Conservation (phyloP, 2,888 invertebrate species). For the Pollenia amentaria region DNA sequence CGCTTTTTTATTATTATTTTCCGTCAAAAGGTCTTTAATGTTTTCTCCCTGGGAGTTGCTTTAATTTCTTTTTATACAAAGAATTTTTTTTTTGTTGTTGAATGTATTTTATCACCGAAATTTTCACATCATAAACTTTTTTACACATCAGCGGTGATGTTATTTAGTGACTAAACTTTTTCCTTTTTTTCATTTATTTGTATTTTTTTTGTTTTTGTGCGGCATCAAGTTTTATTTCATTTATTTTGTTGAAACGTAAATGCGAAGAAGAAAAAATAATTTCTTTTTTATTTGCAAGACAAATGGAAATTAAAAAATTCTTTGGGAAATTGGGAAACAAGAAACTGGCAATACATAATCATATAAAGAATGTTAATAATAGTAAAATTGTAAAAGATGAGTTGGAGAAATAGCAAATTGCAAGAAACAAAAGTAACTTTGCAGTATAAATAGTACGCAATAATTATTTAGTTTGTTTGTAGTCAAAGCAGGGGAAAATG, state of each 20-base stretch:
- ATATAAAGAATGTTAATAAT: constrained; percentile 31
- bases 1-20: constrained; percentile 32
- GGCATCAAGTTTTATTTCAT: constrained; percentile 35
- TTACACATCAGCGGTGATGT: constrained; percentile 74
- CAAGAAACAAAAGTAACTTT: not conserved
- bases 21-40: constrained; percentile 60
- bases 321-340: constrained; percentile 48
- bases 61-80: constrained; percentile 65
- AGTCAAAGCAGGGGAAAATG: constrained; percentile 7
- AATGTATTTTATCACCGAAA: constrained; percentile 72
- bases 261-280: constrained; percentile 39
- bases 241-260: constrained; percentile 23
- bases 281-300: constrained; percentile 53
- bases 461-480: not conserved
- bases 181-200: constrained; percentile 33
- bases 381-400: not conserved
- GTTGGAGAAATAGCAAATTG: not conserved
- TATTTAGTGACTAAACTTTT: constrained; percentile 73
- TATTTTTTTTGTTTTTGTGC: constrained; percentile 38
- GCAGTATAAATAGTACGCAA: no score
- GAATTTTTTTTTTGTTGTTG: constrained; percentile 44
- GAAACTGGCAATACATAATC: not conserved
- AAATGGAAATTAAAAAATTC: constrained; percentile 69
- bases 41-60: constrained; percentile 36
- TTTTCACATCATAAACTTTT: constrained; percentile 74